Evolutionary conservation across 2,113 vertebrate species (phyloP).

Genomic region (Nannobrachium achirus): DNA sequence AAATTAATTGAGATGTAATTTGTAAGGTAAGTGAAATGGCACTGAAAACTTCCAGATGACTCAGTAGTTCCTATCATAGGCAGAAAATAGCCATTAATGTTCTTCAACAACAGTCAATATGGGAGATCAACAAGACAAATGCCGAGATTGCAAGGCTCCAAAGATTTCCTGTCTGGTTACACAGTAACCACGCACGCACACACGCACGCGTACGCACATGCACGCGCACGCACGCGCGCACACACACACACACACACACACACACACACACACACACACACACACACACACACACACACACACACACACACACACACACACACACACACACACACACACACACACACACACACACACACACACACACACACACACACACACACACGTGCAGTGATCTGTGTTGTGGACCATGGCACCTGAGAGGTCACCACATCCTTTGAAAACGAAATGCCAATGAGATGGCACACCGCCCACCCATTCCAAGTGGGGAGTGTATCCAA

Average conservation of each 20-base stretch:
- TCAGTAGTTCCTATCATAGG: too few relatives aligned
- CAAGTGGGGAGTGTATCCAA: not conserved
- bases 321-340: not conserved
- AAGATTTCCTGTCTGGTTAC: too few relatives aligned
- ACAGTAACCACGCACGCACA: not conserved
- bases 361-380: too few relatives aligned
- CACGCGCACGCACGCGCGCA: not conserved
- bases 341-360: not conserved
- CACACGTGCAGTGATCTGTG: slow-evolving; percentile 15
- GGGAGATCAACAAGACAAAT: too few relatives aligned
- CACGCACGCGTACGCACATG: not conserved
- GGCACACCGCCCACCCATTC: not conserved
- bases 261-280: not conserved
- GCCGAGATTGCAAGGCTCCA: too few relatives aligned
- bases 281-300: too few relatives aligned
- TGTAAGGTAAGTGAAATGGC: too few relatives aligned
- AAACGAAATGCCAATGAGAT: slow-evolving; percentile 6
- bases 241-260: too few relatives aligned
- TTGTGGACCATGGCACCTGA: slow-evolving; percentile 14
- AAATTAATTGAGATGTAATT: too few relatives aligned
- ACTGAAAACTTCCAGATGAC: too few relatives aligned
- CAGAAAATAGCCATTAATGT: too few relatives aligned
- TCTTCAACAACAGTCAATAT: too few relatives aligned
- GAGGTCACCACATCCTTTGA: not conserved
- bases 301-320: not conserved